phyloP scores from a whole-genome alignment of 2,888 invertebrate species.

The Oscheius sp. region DNA sequence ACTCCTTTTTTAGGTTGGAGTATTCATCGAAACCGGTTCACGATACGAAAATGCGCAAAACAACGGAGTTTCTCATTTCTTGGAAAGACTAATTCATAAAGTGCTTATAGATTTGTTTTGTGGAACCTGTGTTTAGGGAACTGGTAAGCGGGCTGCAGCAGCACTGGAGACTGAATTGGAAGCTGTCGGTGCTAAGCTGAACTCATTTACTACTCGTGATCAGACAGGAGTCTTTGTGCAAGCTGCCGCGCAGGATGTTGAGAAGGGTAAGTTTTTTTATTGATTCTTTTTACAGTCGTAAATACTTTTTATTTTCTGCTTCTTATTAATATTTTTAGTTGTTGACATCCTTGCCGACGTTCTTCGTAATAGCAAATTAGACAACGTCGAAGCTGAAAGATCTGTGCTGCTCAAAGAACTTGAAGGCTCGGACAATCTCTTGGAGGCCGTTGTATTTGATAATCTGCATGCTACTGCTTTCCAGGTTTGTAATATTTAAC shows the following conservation, averaged over 20 bases:
- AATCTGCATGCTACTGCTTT: slow-evolving; percentile 95
- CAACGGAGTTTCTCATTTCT: slow-evolving; percentile 97
- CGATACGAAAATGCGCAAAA: slow-evolving; percentile 91
- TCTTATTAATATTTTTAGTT: slow-evolving; percentile 76
- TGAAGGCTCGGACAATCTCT: slow-evolving; percentile 96
- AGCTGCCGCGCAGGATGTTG: slow-evolving; percentile 65
- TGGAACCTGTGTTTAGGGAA: slow-evolving; percentile 49
- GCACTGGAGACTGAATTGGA: slow-evolving; percentile 68
- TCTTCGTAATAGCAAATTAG: slow-evolving; percentile 92
- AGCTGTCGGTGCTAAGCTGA: slow-evolving; percentile 67
- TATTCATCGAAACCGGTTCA: slow-evolving; percentile 99
- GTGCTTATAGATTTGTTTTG: slow-evolving; percentile 70
- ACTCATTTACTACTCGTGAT: slow-evolving; percentile 67
- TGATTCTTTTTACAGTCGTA: neutral
- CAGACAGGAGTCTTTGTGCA: slow-evolving; percentile 70
- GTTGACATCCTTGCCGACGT: slow-evolving; percentile 97
- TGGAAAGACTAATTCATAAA: slow-evolving; percentile 99
- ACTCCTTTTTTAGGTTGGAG: slow-evolving; percentile 75
- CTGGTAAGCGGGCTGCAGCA: slow-evolving; percentile 60
- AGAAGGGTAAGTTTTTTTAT: slow-evolving; percentile 51
- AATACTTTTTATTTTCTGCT: neutral
- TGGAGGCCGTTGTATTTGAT: slow-evolving; percentile 92
- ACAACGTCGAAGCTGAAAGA: slow-evolving; percentile 87
- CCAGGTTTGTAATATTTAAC: slow-evolving; percentile 70
- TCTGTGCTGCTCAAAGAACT: slow-evolving; percentile 93